Percentiles rank a stretch among this genome's conserved stretches.
phyloP scores from a whole-genome alignment of 2,888 invertebrate genomes.

The Troides helena region DNA sequence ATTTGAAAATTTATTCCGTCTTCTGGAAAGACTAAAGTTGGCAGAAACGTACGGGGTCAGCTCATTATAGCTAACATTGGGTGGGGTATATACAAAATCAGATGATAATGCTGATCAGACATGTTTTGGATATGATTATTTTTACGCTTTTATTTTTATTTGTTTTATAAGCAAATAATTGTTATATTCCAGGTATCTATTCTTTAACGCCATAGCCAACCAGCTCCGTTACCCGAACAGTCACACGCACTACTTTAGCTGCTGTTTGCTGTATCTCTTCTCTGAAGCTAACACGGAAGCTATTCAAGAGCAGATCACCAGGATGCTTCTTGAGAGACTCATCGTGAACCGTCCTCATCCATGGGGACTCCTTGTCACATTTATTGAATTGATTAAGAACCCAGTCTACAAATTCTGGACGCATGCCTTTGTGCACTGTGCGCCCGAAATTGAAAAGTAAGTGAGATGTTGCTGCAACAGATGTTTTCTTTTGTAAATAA shows the following conservation, averaged over 20 bases:
- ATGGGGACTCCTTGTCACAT: slow-evolving; percentile 99
- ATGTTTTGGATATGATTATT: neutral
- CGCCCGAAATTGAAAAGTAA: slow-evolving; percentile 99
- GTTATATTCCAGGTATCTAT: slow-evolving; percentile 86
- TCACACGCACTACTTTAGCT: slow-evolving; percentile 99
- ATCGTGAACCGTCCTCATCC: slow-evolving; percentile 99
- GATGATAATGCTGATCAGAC: neutral
- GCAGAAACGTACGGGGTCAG: no score
- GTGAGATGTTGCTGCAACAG: slow-evolving; percentile 53
- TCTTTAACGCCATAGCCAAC: slow-evolving; percentile 99
- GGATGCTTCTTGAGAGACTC: slow-evolving; percentile 96
- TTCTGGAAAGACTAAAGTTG: no score
- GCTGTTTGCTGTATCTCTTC: slow-evolving; percentile 97
- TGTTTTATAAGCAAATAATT: neutral
- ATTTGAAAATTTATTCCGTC: no score
- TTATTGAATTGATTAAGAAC: slow-evolving; percentile 99
- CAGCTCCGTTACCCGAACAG: slow-evolving; percentile 99
- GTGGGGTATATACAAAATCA: no score
- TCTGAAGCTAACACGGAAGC: slow-evolving; percentile 98
- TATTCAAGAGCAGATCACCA: slow-evolving; percentile 98
- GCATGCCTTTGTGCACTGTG: slow-evolving; percentile 99
- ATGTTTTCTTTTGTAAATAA: no score
- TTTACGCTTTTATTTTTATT: neutral
- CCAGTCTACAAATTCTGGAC: slow-evolving; percentile 99
- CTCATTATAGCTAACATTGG: no score